Conservation (phyloP, 2,113 vertebrate species). For the human region DNA sequence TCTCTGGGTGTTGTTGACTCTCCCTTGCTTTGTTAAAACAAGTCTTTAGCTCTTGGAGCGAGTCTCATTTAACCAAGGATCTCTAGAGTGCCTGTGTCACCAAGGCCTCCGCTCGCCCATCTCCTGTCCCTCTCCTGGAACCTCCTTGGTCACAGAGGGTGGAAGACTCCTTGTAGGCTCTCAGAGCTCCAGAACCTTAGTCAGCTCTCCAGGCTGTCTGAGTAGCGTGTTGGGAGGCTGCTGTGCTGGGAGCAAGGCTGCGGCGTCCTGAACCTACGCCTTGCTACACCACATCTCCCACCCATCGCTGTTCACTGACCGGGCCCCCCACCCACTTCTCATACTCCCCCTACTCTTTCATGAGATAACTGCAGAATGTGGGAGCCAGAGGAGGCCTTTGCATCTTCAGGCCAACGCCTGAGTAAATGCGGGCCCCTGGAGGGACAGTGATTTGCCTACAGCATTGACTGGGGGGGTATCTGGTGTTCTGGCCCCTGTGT, state of each 20-base stretch:
- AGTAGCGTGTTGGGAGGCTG: accelerated
- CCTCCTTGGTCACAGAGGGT: not conserved
- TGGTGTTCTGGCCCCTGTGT: no score
- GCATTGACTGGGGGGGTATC: not conserved
- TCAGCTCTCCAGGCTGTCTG: not conserved
- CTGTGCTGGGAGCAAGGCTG: not conserved
- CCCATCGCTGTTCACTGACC: accelerated
- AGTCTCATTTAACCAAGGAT: not conserved
- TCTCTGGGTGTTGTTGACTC: no score
- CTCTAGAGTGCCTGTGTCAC: not conserved
- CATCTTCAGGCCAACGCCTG: not conserved
- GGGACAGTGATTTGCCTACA: no score
- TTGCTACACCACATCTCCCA: not conserved
- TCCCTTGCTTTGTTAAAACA: not conserved
- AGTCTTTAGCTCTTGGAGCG: not conserved
- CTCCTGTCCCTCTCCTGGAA: not conserved
- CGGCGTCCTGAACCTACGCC: not conserved
- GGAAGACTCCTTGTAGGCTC: accelerated
- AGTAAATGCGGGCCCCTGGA: not conserved
- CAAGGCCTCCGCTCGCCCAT: accelerated
- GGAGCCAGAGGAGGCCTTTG: not conserved
- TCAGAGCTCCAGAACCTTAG: not conserved
- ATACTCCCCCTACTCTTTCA: no score
- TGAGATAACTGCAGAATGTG: not conserved
- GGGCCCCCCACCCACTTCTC: not conserved